Evolutionary conservation across 2,888 invertebrate genomes (phyloP), one percentile per base, ranked within the genome.

Genomic region (Cheilosia pagana): DNA sequence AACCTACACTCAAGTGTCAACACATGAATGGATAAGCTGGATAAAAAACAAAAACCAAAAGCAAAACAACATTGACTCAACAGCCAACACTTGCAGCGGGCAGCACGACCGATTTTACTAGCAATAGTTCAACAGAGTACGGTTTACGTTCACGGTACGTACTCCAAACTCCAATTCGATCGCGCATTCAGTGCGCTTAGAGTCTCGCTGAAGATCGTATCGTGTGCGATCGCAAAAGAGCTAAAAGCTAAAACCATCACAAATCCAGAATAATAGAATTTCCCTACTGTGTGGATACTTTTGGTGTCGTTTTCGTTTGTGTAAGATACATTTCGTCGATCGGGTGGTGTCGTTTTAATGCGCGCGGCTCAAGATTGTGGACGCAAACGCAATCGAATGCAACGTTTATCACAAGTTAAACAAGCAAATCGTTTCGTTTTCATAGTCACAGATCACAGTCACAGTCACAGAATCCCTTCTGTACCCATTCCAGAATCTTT

Each of bases 161-260:
- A 75, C 85, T 86, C 76, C 76, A 63, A 85, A 86, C 85, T 86
- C 76, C 85, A 81, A 86, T 67, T 71, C 57, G 71, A 67, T 76
- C 71, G 57, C n/a, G n/a, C n/a, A 60, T 76, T 86, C 81, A 86
- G 85, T 86, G 81, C 71, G 85, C 60, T 86, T 86, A 65, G 81
- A 86, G 81, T 76, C 81, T 76, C 76, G 70, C 43, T 59, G 71
- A 71, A 81, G 85, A 86, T 86, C 71, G 67, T 67, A 71, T 85
- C 75, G 81, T 81, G 70, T 83, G 35, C 67, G 81, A 48, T 77
- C 53, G 76, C 52, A 39, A 23, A 39, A 25, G 25, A 63, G 14
- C 12, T n/a, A n/a, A n/a, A n/a, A 63, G n/a, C 19, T 16, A 53
- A 68, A 45, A 12, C 10, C 7, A 41, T n/a, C n/a, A n/a, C n/a